Evolutionary conservation across 2,888 invertebrate genomes (phyloP).

Genomic region (Oithona nana): DNA sequence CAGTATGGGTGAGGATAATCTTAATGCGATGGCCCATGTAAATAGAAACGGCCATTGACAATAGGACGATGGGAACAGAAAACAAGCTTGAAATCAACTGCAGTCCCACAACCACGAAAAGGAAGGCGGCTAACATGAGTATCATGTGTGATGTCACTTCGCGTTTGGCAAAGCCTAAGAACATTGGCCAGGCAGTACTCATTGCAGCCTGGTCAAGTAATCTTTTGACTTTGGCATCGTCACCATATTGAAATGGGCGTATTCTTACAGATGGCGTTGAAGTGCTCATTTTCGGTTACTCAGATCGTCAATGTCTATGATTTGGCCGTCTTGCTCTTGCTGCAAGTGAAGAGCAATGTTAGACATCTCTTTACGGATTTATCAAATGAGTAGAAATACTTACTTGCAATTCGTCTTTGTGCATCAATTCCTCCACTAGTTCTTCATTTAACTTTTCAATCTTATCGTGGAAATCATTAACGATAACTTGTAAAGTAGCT

Average conservation of each 20-base stretch:
- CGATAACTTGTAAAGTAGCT: constrained; percentile 5
- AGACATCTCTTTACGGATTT: no score
- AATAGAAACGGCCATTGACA: not conserved
- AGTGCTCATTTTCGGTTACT: not conserved
- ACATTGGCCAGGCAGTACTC: not conserved
- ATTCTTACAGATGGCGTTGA: no score
- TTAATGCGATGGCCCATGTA: not conserved
- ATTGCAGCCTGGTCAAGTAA: not conserved
- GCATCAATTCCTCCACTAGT: not conserved
- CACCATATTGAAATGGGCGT: not conserved
- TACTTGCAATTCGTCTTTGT: constrained; percentile 8
- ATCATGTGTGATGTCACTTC: not conserved
- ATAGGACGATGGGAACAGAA: not conserved
- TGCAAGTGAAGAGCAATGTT: not conserved
- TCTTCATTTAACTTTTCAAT: not conserved
- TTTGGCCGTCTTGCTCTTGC: constrained; percentile 1
- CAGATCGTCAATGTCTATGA: constrained; percentile 9
- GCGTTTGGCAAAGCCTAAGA: not conserved
- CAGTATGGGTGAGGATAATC: not conserved
- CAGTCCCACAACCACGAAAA: not conserved
- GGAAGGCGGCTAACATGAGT: not conserved
- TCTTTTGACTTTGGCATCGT: not conserved
- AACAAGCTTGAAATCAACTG: not conserved
- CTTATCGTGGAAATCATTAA: not conserved
- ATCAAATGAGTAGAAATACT: no score